Evolutionary conservation across 2,113 vertebrate genomes (phyloP).

Genomic region (Menura novaehollandiae): DNA sequence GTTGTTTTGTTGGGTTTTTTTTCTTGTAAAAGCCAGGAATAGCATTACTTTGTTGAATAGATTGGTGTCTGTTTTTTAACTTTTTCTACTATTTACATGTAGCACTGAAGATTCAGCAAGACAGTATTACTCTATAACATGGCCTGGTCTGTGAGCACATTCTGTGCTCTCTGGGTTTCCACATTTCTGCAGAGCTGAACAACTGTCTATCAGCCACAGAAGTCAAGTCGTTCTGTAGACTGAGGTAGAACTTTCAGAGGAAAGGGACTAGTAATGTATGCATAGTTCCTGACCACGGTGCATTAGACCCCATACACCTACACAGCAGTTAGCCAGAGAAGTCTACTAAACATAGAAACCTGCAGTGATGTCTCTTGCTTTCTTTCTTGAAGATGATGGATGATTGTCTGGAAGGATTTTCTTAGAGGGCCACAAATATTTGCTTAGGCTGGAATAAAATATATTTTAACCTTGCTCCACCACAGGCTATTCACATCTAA

Average conservation of each 20-base stretch:
- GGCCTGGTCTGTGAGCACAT: not conserved
- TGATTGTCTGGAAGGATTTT: not conserved
- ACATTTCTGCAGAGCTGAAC: not conserved
- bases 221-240: not conserved
- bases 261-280: not conserved
- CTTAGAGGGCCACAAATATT: not conserved
- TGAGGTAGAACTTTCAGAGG: not conserved
- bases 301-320: accelerated
- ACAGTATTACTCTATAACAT: not conserved
- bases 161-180: not conserved
- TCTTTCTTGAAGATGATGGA: not conserved
- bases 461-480: not conserved
- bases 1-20: not conserved
- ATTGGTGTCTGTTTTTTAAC: not conserved
- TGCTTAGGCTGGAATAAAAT: not conserved
- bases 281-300: not conserved
- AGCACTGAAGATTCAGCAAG: not conserved
- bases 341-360: not conserved
- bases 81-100: not conserved
- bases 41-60: not conserved
- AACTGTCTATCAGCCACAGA: not conserved
- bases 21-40: not conserved
- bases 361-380: not conserved
- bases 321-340: not conserved
- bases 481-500: not conserved